These are phyloP conservation scores for Mellilla xanthometata DNA, from an alignment of 2,888 invertebrate genomes.

Conservation along the genomic window DNA sequence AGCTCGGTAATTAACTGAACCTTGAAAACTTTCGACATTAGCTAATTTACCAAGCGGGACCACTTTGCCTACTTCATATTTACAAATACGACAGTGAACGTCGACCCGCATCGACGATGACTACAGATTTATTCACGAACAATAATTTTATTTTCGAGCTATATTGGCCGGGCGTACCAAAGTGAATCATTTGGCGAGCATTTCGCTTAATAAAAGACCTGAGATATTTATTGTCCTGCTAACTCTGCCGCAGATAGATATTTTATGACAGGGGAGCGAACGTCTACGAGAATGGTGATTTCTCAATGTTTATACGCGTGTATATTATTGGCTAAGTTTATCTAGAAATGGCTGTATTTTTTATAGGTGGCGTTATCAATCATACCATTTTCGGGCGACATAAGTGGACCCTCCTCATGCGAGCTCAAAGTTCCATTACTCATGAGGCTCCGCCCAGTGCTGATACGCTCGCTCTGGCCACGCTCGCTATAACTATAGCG, in stretches of 20 bases:
- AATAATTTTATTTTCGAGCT: constrained; percentile 24
- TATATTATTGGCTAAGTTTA: constrained; percentile 44
- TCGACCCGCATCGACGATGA: constrained; percentile 10
- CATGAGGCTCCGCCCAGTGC: constrained; percentile 71
- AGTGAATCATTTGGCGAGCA: constrained; percentile 30
- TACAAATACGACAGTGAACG: constrained; percentile 15
- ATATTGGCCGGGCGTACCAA: constrained; percentile 21
- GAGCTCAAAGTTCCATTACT: constrained; percentile 78
- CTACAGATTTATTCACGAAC: constrained; percentile 21
- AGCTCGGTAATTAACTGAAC: constrained; percentile 62
- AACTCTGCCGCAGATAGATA: constrained; percentile 17
- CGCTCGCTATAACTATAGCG: constrained; percentile 37
- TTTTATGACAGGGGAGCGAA: constrained; percentile 16
- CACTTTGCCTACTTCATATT: constrained; percentile 31
- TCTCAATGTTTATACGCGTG: constrained; percentile 23
- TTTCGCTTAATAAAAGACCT: constrained; percentile 26
- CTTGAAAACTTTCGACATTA: constrained; percentile 65
- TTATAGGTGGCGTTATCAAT: constrained; percentile 75
- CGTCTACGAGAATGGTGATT: constrained; percentile 17
- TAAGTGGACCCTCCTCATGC: constrained; percentile 80
- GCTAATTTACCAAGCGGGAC: constrained; percentile 53
- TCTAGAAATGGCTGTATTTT: constrained; percentile 64
- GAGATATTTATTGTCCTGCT: constrained; percentile 23
- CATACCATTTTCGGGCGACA: constrained; percentile 76
- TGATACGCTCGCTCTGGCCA: constrained; percentile 63